A percentile compares a stretch with the other conserved stretches of the same genome.
phyloP scores from a whole-genome alignment of 2,888 invertebrate species.

The Mactromeris polynyma region DNA sequence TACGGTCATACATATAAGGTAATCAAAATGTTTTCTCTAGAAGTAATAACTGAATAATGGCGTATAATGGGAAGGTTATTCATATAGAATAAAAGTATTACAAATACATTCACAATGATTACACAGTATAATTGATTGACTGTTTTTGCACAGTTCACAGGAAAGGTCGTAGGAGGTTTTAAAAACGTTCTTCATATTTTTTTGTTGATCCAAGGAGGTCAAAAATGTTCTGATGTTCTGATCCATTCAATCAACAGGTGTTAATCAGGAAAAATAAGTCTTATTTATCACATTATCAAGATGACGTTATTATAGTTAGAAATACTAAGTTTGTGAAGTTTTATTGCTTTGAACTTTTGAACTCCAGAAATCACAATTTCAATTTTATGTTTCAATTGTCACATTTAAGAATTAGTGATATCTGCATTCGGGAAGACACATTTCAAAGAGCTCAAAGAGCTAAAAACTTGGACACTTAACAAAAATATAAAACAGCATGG shows the following conservation, averaged over 20 bases:
- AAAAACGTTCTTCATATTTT: not conserved
- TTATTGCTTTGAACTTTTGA: no score
- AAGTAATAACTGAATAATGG: not conserved
- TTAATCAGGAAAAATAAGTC: not conserved
- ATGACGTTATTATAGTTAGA: not conserved
- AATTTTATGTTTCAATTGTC: no score
- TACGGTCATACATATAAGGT: constrained; percentile 14
- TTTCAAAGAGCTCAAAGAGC: no score
- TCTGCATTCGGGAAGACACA: no score
- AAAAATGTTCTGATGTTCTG: not conserved
- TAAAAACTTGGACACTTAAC: no score
- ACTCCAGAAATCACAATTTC: no score
- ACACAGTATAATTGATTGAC: not conserved
- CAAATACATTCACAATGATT: not conserved
- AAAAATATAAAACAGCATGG: no score
- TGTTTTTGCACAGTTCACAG: not conserved
- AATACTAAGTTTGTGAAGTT: not conserved
- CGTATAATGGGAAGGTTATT: not conserved
- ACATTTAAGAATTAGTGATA: no score
- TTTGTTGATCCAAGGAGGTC: not conserved
- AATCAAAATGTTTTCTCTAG: constrained; percentile 32
- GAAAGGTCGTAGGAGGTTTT: not conserved
- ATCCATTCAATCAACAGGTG: not conserved
- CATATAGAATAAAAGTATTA: not conserved
- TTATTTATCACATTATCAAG: not conserved